Percentiles rank a stretch among this genome's conserved stretches.
These are phyloP conservation scores for Aix galericulata DNA, from an alignment of 2,113 vertebrate genomes.

Conservation along the genomic window DNA sequence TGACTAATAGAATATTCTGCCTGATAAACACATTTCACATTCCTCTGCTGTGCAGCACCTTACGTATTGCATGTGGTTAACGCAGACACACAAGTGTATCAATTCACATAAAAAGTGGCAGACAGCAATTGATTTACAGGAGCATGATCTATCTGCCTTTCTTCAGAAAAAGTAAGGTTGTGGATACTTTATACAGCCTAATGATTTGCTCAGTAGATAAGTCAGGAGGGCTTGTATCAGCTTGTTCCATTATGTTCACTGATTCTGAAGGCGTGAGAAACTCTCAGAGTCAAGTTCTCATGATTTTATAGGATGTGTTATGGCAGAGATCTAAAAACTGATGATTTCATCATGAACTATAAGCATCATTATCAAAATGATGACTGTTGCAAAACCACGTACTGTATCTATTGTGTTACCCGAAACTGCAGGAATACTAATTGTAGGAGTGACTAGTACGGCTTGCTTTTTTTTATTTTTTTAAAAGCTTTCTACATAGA, in stretches of 20 bases:
- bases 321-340: constrained; percentile 80
- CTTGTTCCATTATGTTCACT: constrained; percentile 82
- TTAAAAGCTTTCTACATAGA: not conserved
- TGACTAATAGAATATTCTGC: constrained; percentile 43
- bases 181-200: constrained; percentile 66
- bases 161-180: constrained; percentile 54
- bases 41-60: not conserved
- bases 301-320: constrained; percentile 87
- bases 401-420: constrained; percentile 72
- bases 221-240: constrained; percentile 84
- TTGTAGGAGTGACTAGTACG: constrained; percentile 26
- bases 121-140: constrained; percentile 32
- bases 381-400: constrained; percentile 81
- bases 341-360: constrained; percentile 83
- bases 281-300: constrained; percentile 90
- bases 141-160: constrained; percentile 46
- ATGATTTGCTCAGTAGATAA: constrained; percentile 71
- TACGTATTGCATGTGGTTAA: not conserved
- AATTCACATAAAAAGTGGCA: not conserved
- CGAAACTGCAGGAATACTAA: constrained; percentile 58
- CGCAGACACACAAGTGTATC: not conserved
- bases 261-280: constrained; percentile 93
- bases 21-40: constrained; percentile 13
- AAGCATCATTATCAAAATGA: constrained; percentile 78
- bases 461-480: not conserved